A percentile compares a stretch with the other conserved stretches of the same genome.
Evolutionary conservation across 2,888 invertebrate genomes (phyloP).

Genomic region (Girardia tigrina): DNA sequence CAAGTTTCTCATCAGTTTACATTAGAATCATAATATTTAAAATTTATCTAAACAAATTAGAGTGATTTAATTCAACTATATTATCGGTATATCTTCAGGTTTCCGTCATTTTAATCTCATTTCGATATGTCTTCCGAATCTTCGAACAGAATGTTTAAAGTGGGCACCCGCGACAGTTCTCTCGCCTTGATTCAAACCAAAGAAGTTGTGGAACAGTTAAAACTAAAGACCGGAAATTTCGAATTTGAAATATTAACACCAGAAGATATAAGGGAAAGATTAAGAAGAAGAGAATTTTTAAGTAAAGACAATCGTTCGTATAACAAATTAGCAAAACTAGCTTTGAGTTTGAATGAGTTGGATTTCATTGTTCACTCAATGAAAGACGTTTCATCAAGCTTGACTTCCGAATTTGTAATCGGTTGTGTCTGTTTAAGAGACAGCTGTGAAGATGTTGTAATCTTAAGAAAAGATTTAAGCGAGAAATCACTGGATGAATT

Average conservation of each 20-base stretch:
- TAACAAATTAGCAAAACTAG: conserved; percentile 88
- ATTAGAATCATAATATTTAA: conserved; percentile 12
- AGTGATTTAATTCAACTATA: too few relatives aligned
- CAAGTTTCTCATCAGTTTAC: too few relatives aligned
- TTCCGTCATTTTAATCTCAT: neutral
- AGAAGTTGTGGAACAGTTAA: conserved; percentile 66
- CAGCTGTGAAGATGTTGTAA: conserved; percentile 77
- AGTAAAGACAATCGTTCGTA: conserved; percentile 69
- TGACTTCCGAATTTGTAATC: conserved; percentile 72
- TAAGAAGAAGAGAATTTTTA: neutral
- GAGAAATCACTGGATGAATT: conserved; percentile 35
- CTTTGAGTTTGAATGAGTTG: conserved; percentile 79
- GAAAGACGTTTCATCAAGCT: conserved; percentile 72
- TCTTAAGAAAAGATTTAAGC: conserved; percentile 61
- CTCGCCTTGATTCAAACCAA: conserved; percentile 81
- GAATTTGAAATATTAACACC: conserved; percentile 57
- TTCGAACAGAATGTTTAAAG: conserved; percentile 26
- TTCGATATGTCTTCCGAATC: neutral
- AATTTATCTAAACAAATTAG: neutral
- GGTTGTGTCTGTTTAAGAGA: conserved; percentile 65
- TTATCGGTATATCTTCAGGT: too few relatives aligned
- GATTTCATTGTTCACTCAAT: conserved; percentile 90
- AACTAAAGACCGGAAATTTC: conserved; percentile 61
- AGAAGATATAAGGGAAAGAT: conserved; percentile 77
- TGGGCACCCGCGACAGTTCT: conserved; percentile 53